Conservation (phyloP, 2,113 vertebrate species). For the Mugil cephalus region DNA sequence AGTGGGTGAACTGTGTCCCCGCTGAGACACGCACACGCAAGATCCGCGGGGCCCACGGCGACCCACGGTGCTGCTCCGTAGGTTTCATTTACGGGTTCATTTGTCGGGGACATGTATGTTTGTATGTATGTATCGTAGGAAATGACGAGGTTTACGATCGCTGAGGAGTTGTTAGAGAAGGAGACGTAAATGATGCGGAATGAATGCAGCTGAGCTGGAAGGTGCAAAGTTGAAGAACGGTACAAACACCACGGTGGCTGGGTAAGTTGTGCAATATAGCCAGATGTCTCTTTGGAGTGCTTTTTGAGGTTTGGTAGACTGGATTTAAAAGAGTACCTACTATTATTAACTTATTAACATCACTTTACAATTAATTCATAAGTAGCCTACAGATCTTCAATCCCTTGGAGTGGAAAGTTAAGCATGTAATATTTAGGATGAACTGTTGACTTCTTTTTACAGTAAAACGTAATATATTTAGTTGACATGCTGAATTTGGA, state of each 20-base stretch:
- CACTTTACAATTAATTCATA: too few species aligned
- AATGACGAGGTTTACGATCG: neutral
- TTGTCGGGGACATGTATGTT: too few species aligned
- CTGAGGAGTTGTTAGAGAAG: neutral
- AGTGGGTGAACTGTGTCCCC: constrained; percentile 3
- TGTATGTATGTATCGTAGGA: neutral
- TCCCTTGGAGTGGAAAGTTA: too few species aligned
- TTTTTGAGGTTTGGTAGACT: too few species aligned
- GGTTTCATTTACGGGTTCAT: neutral
- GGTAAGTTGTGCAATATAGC: constrained; percentile 34
- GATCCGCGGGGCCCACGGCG: neutral
- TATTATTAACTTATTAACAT: too few species aligned
- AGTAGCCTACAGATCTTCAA: too few species aligned
- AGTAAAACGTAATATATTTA: too few species aligned
- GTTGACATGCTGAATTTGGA: too few species aligned
- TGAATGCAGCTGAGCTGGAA: neutral
- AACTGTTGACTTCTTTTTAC: too few species aligned
- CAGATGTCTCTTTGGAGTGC: neutral
- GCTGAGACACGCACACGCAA: constrained; percentile 1
- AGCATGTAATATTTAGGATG: too few species aligned
- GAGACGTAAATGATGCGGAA: neutral
- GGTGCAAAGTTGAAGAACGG: neutral
- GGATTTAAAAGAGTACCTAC: too few species aligned
- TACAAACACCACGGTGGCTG: neutral
- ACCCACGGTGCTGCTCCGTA: neutral